Base-by-base conservation (phyloP, 2,888 invertebrate species). In the Platycnemis pennipes region DNA sequence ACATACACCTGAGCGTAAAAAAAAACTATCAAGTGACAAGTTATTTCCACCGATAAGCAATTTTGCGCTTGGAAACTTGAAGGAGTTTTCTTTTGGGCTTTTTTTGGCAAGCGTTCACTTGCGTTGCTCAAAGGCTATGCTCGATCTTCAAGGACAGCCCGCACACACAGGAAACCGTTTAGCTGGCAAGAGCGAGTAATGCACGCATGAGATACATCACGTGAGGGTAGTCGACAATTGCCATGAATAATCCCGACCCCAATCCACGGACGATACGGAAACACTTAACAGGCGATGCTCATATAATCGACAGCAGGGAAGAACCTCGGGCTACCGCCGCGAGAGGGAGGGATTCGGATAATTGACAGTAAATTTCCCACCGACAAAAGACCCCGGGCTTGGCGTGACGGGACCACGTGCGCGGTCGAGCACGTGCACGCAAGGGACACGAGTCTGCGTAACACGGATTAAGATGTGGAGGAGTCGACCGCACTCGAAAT, bases 361-460 rank as follows among this genome's bases (percentile, higher is more conserved):
- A 91, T 91, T 91, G 91, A 49, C 63, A 63, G 91, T 91, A 91
- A 91, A 91, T 91, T 91, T 91, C 44, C 44, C n/a, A n/a, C 44
- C 44, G 13, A 87, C 45, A 87, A n/a, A 87, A 22, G 46, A 87
- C 42, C 22, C 31, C 42, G 7, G 56, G 22, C 26, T 63, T 63
- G 44, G 91, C 91, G 63, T 63, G 63, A 91, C 44, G 42, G 91
- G 56, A 91, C 44, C 91, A 91, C 91, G 91, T 91, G 91, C 56
- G 53, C 44, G 63, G 63, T 8, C 16, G 56, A 44, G 69, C 89
- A 89, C 89, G 89, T 42, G 77, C 77, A 77, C 77, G 31, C 37
- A 11, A 22, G 22, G 7, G 16, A 77, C 77, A 77, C 77, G 77
- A 31, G 11, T 13, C 77, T 3, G 77, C n/a, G n/a, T 8, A 77